Evolutionary conservation across 1,140 invertebrate genomes (phyloP).

Genomic region (Watersipora subatra): DNA sequence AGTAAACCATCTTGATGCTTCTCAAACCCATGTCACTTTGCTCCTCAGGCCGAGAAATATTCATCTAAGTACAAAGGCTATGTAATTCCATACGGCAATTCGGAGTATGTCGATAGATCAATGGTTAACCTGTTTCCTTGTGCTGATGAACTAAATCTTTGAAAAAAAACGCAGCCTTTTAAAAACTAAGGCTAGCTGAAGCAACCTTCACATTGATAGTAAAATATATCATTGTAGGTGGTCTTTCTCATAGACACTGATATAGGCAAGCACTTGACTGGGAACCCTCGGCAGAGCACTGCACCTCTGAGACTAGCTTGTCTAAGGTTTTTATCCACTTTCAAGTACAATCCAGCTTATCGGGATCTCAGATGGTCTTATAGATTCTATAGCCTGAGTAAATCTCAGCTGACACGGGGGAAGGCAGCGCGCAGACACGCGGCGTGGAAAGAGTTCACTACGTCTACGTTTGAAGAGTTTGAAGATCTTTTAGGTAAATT

Average conservation of each 20-base stretch:
- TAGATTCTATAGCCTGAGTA: not conserved
- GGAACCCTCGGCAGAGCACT: not conserved
- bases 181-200: no score
- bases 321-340: not conserved
- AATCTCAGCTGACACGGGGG: not conserved
- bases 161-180: no score
- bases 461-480: not conserved
- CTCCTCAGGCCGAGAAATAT: no score
- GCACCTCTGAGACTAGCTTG: not conserved
- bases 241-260: not conserved
- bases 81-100: no score
- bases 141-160: no score
- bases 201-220: no score
- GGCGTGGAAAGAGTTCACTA: not conserved
- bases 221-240: no score
- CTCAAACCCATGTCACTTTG: no score
- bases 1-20: no score
- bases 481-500: not conserved
- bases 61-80: no score
- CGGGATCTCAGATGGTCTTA: not conserved
- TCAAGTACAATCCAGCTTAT: not conserved
- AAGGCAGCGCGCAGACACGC: not conserved
- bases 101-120: no score
- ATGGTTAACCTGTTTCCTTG: no score
- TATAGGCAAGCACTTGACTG: not conserved